Evolutionary conservation across 2,113 vertebrate genomes (phyloP).

Genomic region (Leucosticte australis): DNA sequence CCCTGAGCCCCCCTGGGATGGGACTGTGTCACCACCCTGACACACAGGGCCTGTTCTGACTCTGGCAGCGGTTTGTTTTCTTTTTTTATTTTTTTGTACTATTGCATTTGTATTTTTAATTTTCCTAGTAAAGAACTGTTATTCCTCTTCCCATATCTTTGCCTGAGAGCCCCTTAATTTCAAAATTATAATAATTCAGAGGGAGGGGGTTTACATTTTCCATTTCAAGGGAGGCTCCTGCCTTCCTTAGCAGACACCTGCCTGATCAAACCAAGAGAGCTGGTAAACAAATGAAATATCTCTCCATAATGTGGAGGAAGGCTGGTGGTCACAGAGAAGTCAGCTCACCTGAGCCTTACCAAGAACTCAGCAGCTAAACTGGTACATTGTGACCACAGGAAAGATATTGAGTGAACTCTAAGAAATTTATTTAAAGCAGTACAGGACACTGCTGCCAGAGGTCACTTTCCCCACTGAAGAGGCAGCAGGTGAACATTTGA

Average conservation of each 20-base stretch:
- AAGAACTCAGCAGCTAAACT: background rate
- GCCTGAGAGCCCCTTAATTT: background rate
- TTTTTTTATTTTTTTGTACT: background rate
- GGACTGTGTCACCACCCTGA: too few relatives aligned
- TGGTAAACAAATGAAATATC: background rate
- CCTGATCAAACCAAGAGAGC: background rate
- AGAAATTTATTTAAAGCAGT: background rate
- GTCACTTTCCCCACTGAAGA: background rate
- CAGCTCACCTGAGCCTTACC: background rate
- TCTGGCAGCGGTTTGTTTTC: background rate
- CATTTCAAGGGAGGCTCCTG: background rate
- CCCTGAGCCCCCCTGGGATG: too few relatives aligned
- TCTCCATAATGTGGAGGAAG: background rate
- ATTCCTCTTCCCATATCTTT: background rate
- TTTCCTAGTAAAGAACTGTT: background rate
- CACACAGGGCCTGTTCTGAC: fast-evolving
- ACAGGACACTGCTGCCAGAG: background rate
- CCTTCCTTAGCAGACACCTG: background rate
- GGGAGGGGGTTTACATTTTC: background rate
- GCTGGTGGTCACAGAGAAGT: background rate
- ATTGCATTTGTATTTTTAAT: background rate
- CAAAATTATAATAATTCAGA: background rate
- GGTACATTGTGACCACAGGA: background rate
- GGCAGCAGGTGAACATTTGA: background rate
- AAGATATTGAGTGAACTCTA: background rate